phyloP scores from a whole-genome alignment of 2,113 vertebrate species.

The Myocastor coypus region DNA sequence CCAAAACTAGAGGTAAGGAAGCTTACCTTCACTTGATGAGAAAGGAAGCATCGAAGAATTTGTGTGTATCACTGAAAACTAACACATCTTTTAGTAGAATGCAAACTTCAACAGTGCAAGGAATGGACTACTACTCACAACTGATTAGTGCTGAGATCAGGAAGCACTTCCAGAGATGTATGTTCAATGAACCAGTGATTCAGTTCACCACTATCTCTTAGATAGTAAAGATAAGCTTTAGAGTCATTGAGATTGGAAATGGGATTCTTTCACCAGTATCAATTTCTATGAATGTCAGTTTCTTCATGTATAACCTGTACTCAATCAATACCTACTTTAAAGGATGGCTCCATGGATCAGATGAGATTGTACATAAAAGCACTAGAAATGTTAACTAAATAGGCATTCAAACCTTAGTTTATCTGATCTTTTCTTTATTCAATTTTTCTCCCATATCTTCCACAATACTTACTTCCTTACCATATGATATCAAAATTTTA shows the following conservation, averaged over 20 bases:
- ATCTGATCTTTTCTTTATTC: neutral
- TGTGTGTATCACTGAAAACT: neutral
- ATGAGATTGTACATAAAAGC: neutral
- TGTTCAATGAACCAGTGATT: neutral
- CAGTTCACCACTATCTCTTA: neutral
- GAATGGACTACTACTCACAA: too few species aligned
- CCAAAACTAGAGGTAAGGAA: neutral
- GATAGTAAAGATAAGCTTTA: neutral
- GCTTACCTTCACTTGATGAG: neutral
- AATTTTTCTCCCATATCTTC: neutral
- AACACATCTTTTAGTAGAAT: neutral
- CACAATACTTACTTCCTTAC: slow-evolving; percentile 1
- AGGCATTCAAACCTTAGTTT: slow-evolving; percentile 4
- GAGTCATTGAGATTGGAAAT: neutral
- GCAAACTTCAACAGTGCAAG: neutral
- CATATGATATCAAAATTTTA: neutral
- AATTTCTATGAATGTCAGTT: slow-evolving; percentile 8
- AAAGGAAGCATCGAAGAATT: neutral
- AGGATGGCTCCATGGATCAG: neutral
- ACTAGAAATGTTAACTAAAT: neutral
- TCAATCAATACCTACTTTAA: neutral
- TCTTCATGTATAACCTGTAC: neutral
- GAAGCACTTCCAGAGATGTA: neutral
- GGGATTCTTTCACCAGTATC: neutral
- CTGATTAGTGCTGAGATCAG: neutral